These are phyloP conservation scores for Macaria liturata DNA, from an alignment of 2,888 invertebrate genomes.

Conservation along the genomic window DNA sequence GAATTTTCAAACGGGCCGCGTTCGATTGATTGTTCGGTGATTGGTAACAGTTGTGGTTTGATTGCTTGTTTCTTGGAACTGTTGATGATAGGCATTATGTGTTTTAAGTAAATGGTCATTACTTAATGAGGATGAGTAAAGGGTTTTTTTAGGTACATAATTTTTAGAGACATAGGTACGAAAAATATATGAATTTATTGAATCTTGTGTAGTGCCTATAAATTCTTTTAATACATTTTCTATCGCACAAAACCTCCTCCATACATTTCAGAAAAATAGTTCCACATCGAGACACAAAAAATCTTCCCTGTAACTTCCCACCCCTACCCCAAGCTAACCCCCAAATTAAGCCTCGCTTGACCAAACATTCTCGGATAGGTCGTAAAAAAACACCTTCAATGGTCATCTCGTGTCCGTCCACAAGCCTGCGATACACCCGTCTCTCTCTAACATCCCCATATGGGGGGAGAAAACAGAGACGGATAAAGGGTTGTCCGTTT, in stretches of 20 bases:
- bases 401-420: constrained; percentile 72
- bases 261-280: neutral
- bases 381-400: constrained; percentile 50
- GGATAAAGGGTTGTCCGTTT: constrained; percentile 74
- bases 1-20: constrained; percentile 58
- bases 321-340: constrained; percentile 32
- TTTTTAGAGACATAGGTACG: no score
- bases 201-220: no score
- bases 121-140: no score
- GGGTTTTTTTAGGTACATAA: no score
- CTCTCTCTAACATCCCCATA: constrained; percentile 58
- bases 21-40: constrained; percentile 60
- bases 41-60: constrained; percentile 41
- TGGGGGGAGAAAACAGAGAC: constrained; percentile 70
- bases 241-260: no score
- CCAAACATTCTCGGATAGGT: constrained; percentile 68
- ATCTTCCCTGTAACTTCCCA: constrained; percentile 23
- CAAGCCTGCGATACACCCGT: constrained; percentile 55
- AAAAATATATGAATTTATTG: no score
- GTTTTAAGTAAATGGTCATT: no score
- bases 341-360: constrained; percentile 48
- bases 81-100: no score
- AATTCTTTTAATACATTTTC: no score
- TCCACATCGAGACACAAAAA: neutral
- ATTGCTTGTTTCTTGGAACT: constrained; percentile 15